phyloP scores from a whole-genome alignment of 2,888 invertebrate species.

The Heteropelma amictum region DNA sequence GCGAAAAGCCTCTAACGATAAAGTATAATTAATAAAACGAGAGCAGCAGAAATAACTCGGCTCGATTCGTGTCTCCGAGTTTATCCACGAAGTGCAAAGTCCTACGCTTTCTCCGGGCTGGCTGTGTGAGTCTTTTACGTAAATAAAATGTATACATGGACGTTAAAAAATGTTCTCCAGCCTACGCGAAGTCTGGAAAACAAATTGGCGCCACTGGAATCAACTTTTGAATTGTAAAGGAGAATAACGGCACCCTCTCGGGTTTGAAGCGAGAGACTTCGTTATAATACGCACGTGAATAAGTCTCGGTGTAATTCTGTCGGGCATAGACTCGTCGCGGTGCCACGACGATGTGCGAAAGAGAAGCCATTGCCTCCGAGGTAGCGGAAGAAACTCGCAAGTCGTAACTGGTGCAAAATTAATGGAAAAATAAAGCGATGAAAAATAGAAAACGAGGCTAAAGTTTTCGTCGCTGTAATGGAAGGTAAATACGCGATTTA shows the following conservation, averaged over 20 bases:
- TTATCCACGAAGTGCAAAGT: background rate
- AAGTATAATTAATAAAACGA: background rate
- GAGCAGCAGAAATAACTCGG: conserved; percentile 10
- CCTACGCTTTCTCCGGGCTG: conserved; percentile 13
- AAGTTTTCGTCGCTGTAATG: too few species aligned
- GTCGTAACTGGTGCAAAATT: too few species aligned
- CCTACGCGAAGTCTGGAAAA: conserved; percentile 51
- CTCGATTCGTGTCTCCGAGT: background rate
- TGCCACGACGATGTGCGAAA: too few species aligned
- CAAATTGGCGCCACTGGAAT: conserved; percentile 67
- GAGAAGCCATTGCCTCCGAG: too few species aligned
- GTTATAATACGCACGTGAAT: conserved; percentile 56
- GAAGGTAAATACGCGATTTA: too few species aligned
- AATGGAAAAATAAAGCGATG: too few species aligned
- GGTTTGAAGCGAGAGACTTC: conserved; percentile 59
- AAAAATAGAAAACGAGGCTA: too few species aligned
- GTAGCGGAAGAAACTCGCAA: too few species aligned
- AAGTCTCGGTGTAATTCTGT: conserved; percentile 59
- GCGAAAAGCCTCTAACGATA: background rate
- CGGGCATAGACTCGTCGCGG: conserved; percentile 50
- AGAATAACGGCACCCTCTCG: background rate
- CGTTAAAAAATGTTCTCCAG: conserved; percentile 1
- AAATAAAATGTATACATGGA: background rate
- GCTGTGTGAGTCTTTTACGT: background rate
- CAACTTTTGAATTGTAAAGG: conserved; percentile 65